phyloP scores from a whole-genome alignment of 2,797 vertebrate species.

The Varecia variegata region DNA sequence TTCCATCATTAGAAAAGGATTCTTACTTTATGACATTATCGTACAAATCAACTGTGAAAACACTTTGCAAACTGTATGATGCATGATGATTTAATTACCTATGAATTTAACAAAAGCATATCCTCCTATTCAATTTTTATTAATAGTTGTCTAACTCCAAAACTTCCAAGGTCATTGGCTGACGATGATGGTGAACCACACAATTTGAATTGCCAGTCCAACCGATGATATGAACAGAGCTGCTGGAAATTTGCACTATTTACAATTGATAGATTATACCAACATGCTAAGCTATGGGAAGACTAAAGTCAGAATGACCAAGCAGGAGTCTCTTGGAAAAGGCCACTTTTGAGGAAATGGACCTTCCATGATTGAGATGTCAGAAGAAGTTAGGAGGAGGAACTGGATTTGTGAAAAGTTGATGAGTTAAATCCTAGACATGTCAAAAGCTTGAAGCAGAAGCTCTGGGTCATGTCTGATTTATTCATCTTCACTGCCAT shows the following conservation, averaged over 20 bases:
- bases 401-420: background rate
- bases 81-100: background rate
- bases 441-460: background rate
- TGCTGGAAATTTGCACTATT: background rate
- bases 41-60: conserved; percentile 11
- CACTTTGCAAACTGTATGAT: background rate
- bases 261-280: background rate
- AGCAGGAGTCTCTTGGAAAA: background rate
- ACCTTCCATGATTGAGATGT: background rate
- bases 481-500: background rate
- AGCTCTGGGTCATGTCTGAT: background rate
- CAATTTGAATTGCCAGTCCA: background rate
- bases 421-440: background rate
- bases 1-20: background rate
- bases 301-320: background rate
- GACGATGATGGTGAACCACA: background rate
- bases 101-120: background rate
- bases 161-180: background rate
- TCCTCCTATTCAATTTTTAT: background rate
- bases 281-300: background rate
- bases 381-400: background rate
- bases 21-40: background rate
- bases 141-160: background rate
- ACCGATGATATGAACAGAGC: background rate
- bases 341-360: background rate